A percentile compares a stretch with the other conserved stretches of the same genome.
Conservation (phyloP, 2,797 vertebrate species). For the Sorex maritimensis region DNA sequence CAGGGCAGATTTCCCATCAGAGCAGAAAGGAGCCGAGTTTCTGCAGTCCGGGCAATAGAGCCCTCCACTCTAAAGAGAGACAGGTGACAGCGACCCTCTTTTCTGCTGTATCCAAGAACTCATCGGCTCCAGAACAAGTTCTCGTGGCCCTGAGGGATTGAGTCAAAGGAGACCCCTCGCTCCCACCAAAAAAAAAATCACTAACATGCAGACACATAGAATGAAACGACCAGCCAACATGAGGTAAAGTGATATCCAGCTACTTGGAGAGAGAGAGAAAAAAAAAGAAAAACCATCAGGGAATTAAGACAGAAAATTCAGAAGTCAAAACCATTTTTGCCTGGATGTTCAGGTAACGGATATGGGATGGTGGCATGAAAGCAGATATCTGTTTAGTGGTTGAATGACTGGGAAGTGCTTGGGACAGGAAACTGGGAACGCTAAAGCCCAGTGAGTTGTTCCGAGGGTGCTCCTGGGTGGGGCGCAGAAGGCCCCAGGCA, state of each 20-base stretch:
- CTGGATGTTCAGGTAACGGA: rapidly evolving
- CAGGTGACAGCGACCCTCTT: background rate
- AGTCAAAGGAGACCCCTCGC: background rate
- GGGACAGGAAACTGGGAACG: background rate
- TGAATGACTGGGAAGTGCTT: no score
- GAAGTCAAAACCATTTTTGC: background rate
- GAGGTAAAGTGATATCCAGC: background rate
- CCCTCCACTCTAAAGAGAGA: slow-evolving; percentile 12
- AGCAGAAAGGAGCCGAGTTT: slow-evolving; percentile 57
- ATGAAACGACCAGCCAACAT: background rate
- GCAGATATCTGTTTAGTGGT: no score
- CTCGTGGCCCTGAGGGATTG: background rate
- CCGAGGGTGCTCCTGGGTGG: no score
- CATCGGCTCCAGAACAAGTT: background rate
- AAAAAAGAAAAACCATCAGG: background rate
- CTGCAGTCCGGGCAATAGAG: background rate
- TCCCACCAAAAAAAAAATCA: no score
- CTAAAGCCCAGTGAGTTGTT: background rate
- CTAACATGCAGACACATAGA: background rate
- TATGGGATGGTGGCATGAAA: background rate
- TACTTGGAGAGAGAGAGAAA: background rate
- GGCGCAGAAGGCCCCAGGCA: no score
- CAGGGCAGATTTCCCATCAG: slow-evolving; percentile 61
- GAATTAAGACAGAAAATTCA: background rate
- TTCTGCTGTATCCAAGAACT: background rate